These are phyloP conservation scores for Proteles cristata DNA, from an alignment of 2,113 vertebrate species.

Conservation along the genomic window DNA sequence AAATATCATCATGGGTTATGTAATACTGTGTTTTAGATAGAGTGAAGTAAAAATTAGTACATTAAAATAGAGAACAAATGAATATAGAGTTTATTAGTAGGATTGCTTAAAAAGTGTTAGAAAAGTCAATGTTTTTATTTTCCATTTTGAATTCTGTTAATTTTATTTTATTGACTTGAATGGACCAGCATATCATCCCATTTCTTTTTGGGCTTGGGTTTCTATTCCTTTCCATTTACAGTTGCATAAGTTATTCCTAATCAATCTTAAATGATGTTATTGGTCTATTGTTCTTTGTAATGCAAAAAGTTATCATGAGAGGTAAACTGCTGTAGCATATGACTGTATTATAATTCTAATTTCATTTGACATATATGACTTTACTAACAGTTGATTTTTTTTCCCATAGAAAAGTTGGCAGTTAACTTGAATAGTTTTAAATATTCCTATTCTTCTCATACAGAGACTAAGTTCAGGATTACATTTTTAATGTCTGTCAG, in stretches of 20 bases:
- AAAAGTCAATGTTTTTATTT: constrained; percentile 9
- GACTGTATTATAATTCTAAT: not conserved
- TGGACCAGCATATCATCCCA: not conserved
- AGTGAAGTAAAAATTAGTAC: constrained; percentile 60
- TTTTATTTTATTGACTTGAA: not conserved
- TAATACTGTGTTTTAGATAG: not conserved
- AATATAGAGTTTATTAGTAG: constrained; percentile 71
- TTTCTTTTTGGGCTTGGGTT: not conserved
- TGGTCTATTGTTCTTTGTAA: not conserved
- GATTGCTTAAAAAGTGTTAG: constrained; percentile 52
- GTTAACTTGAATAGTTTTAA: constrained; percentile 29
- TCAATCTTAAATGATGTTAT: not conserved
- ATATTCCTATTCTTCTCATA: not conserved
- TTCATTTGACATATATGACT: constrained; percentile 57
- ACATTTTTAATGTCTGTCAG: not conserved
- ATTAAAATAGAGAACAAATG: constrained; percentile 45
- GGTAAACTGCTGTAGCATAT: not conserved
- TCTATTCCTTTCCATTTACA: not conserved
- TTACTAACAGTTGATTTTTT: constrained; percentile 31
- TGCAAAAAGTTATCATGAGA: not conserved
- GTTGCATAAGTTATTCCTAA: constrained; percentile 1
- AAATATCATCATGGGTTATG: not conserved
- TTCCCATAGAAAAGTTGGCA: not conserved
- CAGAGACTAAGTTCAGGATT: constrained; percentile 43
- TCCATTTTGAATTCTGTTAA: constrained; percentile 15